phyloP scores from a whole-genome alignment of 1,140 invertebrate species.

The Rhysida immarginata region DNA sequence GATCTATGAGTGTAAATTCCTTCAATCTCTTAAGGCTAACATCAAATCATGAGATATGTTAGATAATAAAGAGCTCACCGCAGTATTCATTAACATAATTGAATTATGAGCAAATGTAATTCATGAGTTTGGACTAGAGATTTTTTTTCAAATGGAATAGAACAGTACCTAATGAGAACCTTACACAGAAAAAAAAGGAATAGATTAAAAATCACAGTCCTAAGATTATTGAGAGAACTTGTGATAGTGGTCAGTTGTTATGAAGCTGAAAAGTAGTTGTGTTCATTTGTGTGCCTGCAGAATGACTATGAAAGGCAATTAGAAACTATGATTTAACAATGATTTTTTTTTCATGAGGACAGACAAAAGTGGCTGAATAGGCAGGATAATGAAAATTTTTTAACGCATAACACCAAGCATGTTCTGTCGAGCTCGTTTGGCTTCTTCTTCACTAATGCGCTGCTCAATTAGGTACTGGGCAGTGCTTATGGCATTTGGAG shows the following conservation, averaged over 20 bases:
- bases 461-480: constrained; percentile 91
- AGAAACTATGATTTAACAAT: background rate
- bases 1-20: background rate
- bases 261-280: background rate
- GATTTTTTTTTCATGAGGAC: background rate
- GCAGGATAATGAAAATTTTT: background rate
- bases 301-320: constrained; percentile 2
- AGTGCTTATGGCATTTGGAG: constrained; percentile 64
- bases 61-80: background rate
- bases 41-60: constrained; percentile 2
- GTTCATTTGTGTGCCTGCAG: background rate
- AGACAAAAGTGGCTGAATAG: background rate
- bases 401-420: constrained; percentile 18
- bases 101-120: background rate
- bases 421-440: constrained; percentile 76
- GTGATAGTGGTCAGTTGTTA: background rate
- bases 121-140: background rate
- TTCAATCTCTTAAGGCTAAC: background rate
- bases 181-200: background rate
- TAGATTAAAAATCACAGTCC: background rate
- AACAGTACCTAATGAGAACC: background rate
- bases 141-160: background rate
- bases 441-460: constrained; percentile 86
- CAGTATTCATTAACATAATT: background rate
- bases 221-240: background rate